Percentiles rank a stretch among this genome's conserved stretches.
These are phyloP conservation scores for Eurytoma adleriae DNA, from an alignment of 2,888 invertebrate genomes.

Conservation along the genomic window DNA sequence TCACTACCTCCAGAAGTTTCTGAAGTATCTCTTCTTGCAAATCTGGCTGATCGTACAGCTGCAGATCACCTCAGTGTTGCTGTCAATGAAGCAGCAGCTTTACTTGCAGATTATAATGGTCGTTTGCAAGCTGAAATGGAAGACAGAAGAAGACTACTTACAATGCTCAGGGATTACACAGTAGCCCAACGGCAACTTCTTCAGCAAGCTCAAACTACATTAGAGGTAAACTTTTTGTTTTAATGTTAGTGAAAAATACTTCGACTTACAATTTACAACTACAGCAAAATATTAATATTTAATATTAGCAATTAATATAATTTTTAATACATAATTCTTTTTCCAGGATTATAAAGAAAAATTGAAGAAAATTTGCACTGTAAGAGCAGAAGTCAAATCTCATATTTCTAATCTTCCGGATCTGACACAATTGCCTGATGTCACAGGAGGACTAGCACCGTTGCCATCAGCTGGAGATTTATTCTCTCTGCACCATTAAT, in stretches of 20 bases:
- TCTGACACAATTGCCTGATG: slow-evolving; percentile 92
- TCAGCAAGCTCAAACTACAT: slow-evolving; percentile 89
- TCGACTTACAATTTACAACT: no score
- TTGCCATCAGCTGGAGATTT: slow-evolving; percentile 96
- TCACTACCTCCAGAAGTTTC: slow-evolving; percentile 96
- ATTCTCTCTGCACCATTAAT: slow-evolving; percentile 83
- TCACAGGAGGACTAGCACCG: slow-evolving; percentile 94
- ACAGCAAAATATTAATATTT: no score
- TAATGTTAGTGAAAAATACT: neutral
- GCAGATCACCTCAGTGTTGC: slow-evolving; percentile 87
- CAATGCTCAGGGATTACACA: slow-evolving; percentile 92
- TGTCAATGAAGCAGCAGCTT: slow-evolving; percentile 91
- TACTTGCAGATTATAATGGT: slow-evolving; percentile 93
- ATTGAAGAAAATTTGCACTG: slow-evolving; percentile 89
- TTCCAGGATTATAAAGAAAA: slow-evolving; percentile 94
- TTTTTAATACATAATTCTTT: neutral
- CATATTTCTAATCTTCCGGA: slow-evolving; percentile 97
- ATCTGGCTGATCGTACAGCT: slow-evolving; percentile 89
- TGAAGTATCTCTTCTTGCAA: slow-evolving; percentile 90
- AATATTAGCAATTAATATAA: neutral
- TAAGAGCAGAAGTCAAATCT: slow-evolving; percentile 92
- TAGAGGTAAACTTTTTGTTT: slow-evolving; percentile 82
- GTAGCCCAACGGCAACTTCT: slow-evolving; percentile 91
- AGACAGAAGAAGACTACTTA: slow-evolving; percentile 89
- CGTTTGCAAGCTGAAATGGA: slow-evolving; percentile 92